A percentile compares a stretch with the other conserved stretches of the same genome.
phyloP scores from a whole-genome alignment of 2,113 vertebrate genomes.

The Himantopus leucocephalus region DNA sequence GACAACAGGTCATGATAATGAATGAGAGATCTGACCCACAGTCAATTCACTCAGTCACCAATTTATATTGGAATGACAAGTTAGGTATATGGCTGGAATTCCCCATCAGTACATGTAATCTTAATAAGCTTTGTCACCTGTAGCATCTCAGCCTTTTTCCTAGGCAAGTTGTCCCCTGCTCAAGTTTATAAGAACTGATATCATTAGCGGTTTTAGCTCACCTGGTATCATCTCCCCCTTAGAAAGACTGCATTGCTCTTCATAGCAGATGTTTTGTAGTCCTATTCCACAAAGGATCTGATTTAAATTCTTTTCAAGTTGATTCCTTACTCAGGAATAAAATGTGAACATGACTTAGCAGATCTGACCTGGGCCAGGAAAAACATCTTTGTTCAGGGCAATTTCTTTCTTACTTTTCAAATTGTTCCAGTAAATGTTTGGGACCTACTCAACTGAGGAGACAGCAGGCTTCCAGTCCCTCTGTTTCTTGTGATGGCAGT shows the following conservation, averaged over 20 bases:
- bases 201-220: neutral
- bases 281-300: neutral
- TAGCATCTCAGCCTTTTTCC: neutral
- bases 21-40: constrained; percentile 66
- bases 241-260: neutral
- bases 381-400: neutral
- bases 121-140: constrained; percentile 54
- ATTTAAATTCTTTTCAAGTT: neutral
- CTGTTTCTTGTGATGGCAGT: neutral
- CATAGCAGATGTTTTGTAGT: neutral
- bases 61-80: constrained; percentile 60
- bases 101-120: constrained; percentile 24
- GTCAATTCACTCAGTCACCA: constrained; percentile 59
- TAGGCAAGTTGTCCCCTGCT: neutral
- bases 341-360: neutral
- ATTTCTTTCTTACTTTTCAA: neutral
- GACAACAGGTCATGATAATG: constrained; percentile 56
- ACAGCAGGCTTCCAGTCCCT: neutral
- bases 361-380: neutral
- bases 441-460: neutral
- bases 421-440: neutral
- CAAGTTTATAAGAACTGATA: neutral
- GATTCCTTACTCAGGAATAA: neutral
- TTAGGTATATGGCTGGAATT: constrained; percentile 48
- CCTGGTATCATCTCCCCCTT: neutral